Percentiles rank a stretch among this genome's conserved stretches.
These are phyloP conservation scores for Axea sp. DNA, from an alignment of 2,888 invertebrate genomes.

Conservation along the genomic window DNA sequence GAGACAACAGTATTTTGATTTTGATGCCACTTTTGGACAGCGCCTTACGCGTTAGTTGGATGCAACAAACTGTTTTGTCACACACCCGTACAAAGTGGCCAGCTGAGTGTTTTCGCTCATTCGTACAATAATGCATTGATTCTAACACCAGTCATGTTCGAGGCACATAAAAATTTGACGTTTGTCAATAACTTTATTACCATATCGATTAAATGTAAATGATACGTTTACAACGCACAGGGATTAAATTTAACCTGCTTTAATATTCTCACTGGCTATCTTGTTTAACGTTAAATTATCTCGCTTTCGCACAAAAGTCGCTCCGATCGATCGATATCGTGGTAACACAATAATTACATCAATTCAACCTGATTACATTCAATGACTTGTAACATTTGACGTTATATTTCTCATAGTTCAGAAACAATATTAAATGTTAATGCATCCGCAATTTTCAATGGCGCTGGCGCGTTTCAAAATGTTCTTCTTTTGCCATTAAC, in stretches of 20 bases:
- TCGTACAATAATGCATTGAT: too few species aligned
- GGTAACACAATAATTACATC: slow-evolving; percentile 18
- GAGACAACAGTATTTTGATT: too few species aligned
- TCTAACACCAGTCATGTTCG: too few species aligned
- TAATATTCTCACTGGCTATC: slow-evolving; percentile 11
- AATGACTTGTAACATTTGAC: slow-evolving; percentile 30
- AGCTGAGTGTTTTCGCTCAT: too few species aligned
- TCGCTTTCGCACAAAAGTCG: slow-evolving; percentile 19
- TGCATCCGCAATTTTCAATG: background rate
- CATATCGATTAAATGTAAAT: slow-evolving; percentile 6
- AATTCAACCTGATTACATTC: slow-evolving; percentile 19
- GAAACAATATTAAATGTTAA: slow-evolving; percentile 10
- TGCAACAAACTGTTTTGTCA: too few species aligned
- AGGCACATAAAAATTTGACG: background rate
- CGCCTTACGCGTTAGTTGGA: too few species aligned
- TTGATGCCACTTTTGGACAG: too few species aligned
- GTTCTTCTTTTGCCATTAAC: too few species aligned
- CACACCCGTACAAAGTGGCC: too few species aligned
- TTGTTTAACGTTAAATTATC: slow-evolving; percentile 24
- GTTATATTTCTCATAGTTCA: slow-evolving; percentile 3
- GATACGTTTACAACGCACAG: too few species aligned
- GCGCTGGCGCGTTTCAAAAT: background rate
- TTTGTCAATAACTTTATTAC: slow-evolving; percentile 7
- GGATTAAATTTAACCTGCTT: slow-evolving; percentile 13
- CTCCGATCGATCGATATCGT: slow-evolving; percentile 9